Evolutionary conservation across 2,113 vertebrate species (phyloP).

Genomic region (Scomber scombrus): DNA sequence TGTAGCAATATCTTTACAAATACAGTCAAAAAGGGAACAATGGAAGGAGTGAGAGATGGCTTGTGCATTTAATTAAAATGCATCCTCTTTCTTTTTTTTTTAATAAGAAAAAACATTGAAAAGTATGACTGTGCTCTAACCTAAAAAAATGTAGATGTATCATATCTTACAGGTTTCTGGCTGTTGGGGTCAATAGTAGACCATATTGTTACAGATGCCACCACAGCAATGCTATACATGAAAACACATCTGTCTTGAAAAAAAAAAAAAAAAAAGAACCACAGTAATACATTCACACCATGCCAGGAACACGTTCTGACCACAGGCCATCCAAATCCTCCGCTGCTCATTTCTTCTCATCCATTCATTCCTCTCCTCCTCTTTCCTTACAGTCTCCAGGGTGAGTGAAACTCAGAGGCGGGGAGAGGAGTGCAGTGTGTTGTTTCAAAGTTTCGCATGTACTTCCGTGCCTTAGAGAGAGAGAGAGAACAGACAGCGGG

Average conservation of each 20-base stretch:
- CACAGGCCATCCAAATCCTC: constrained; percentile 46
- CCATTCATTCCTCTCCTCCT: background rate
- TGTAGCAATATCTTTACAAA: constrained; percentile 51
- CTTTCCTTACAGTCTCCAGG: constrained; percentile 86
- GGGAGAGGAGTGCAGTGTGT: constrained; percentile 94
- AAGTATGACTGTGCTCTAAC: constrained; percentile 42
- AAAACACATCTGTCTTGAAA: background rate
- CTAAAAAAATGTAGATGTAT: constrained; percentile 33
- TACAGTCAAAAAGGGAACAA: constrained; percentile 59
- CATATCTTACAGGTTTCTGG: constrained; percentile 40
- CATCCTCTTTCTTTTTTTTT: constrained; percentile 24
- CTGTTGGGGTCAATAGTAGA: background rate
- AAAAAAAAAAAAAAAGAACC: background rate
- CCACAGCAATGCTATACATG: constrained; percentile 38
- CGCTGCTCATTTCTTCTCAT: constrained; percentile 19
- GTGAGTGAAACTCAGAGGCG: constrained; percentile 86
- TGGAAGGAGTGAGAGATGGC: constrained; percentile 62
- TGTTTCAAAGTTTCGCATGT: constrained; percentile 91
- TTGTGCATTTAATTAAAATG: constrained; percentile 54
- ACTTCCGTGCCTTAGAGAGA: constrained; percentile 87
- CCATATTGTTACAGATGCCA: constrained; percentile 34
- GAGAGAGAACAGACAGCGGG: constrained; percentile 32
- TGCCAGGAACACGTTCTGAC: constrained; percentile 50
- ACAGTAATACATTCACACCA: constrained; percentile 60
- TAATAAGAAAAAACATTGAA: constrained; percentile 29